Percentiles rank a stretch among this genome's conserved stretches.
Evolutionary conservation across 2,888 invertebrate genomes (phyloP).

Genomic region (Patella ulyssiponensis): DNA sequence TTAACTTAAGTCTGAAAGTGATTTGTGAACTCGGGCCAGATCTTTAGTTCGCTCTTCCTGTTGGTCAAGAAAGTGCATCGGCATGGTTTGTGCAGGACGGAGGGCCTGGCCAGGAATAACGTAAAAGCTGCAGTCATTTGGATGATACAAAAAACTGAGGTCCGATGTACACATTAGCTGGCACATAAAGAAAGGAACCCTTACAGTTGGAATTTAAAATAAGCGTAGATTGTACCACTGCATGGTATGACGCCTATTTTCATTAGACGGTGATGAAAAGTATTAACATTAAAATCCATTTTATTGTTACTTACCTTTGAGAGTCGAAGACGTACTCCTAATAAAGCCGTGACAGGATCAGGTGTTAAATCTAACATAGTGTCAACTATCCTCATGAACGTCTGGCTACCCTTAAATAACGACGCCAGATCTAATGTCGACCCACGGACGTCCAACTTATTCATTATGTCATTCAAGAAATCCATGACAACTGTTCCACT

Average conservation of each 20-base stretch:
- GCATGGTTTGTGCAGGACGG: no score
- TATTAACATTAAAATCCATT: no score
- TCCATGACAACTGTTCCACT: constrained; percentile 26
- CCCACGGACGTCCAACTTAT: constrained; percentile 27
- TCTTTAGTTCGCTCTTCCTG: no score
- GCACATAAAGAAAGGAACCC: no score
- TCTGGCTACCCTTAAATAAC: constrained; percentile 37
- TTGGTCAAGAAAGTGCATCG: no score
- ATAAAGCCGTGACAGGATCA: constrained; percentile 35
- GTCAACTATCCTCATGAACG: constrained; percentile 32
- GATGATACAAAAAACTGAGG: no score
- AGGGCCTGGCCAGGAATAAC: no score
- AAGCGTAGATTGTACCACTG: neutral
- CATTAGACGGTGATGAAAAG: neutral
- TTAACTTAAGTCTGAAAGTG: no score
- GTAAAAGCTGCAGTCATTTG: no score
- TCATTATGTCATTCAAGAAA: constrained; percentile 36
- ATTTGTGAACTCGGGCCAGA: no score
- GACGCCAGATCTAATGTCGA: constrained; percentile 40
- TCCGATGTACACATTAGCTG: no score
- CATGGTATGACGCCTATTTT: neutral
- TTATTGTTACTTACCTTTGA: constrained; percentile 32
- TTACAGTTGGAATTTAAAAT: no score
- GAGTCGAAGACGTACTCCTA: constrained; percentile 33
- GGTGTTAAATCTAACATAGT: constrained; percentile 31